Conservation (phyloP, 1,140 invertebrate species). For the Coboldia fuscipes region DNA sequence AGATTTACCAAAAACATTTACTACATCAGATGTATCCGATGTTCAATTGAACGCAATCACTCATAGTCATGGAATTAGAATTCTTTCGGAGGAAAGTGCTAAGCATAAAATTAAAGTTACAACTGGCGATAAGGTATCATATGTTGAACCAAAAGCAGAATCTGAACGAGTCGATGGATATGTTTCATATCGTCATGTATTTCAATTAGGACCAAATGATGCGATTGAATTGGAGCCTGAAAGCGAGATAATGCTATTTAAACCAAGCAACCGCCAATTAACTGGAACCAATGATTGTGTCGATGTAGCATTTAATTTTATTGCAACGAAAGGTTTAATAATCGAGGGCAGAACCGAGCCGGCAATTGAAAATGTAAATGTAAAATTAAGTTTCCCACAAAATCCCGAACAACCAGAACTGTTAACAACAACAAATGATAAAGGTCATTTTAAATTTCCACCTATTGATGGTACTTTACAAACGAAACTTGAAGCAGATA, state of each 20-base stretch:
- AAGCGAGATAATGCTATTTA: conserved; percentile 48
- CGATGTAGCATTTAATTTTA: conserved; percentile 25
- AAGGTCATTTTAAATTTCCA: conserved; percentile 59
- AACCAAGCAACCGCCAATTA: conserved; percentile 35
- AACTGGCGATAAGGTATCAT: conserved; percentile 14
- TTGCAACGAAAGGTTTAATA: conserved; percentile 29
- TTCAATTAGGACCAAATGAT: conserved; percentile 29
- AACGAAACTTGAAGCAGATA: conserved; percentile 54
- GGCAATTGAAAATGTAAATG: conserved; percentile 32
- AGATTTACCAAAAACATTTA: conserved; percentile 16
- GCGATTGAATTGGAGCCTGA: conserved; percentile 33
- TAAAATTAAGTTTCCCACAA: conserved; percentile 26
- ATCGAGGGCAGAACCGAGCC: conserved; percentile 24
- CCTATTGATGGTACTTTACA: conserved; percentile 40
- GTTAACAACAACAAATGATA: conserved; percentile 18
- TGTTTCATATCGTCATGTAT: conserved; percentile 26
- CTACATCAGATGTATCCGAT: conserved; percentile 12
- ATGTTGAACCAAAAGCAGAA: conserved; percentile 18
- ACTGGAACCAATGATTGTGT: conserved; percentile 48
- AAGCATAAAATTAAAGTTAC: conserved; percentile 17
- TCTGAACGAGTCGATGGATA: conserved; percentile 17
- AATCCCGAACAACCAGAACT: conserved; percentile 12
- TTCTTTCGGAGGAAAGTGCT: conserved; percentile 19
- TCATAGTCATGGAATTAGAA: conserved; percentile 23
- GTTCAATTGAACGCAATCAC: conserved; percentile 21